Evolutionary conservation across 2,113 vertebrate species (phyloP).

Genomic region (Limanda limanda): DNA sequence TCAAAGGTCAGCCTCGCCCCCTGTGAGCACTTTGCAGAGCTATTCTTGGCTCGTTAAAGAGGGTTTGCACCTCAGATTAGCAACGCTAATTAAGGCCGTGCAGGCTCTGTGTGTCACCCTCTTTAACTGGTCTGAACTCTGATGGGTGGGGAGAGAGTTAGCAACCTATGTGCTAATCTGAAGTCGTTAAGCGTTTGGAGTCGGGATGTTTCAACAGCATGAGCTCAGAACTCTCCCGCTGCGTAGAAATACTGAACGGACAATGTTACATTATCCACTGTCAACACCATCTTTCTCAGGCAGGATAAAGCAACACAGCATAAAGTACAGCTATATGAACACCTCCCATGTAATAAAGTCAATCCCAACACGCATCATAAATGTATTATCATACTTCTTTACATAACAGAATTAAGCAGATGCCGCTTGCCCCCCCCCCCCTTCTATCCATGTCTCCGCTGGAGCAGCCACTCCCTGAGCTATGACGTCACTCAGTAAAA

Average conservation of each 20-base stretch:
- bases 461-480: conserved; percentile 67
- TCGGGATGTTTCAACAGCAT: background rate
- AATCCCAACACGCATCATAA: conserved; percentile 50
- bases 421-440: conserved; percentile 34
- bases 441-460: conserved; percentile 45
- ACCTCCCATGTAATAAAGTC: conserved; percentile 53
- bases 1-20: conserved; percentile 57
- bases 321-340: conserved; percentile 40
- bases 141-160: background rate
- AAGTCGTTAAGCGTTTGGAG: background rate
- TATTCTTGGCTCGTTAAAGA: conserved; percentile 77
- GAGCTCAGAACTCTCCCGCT: background rate
- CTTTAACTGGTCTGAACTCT: conserved; percentile 17
- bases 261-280: conserved; percentile 21
- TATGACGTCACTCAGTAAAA: conserved; percentile 82
- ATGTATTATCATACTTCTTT: conserved; percentile 78
- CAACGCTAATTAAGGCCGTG: conserved; percentile 71
- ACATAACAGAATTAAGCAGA: conserved; percentile 82
- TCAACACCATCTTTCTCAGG: background rate
- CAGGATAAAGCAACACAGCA: conserved; percentile 27
- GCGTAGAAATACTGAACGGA: conserved; percentile 5
- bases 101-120: conserved; percentile 37
- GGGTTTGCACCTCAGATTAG: conserved; percentile 81
- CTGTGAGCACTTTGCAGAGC: conserved; percentile 57
- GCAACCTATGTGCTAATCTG: conserved; percentile 9